Evolutionary conservation across 2,888 invertebrate species (phyloP), one percentile per base, ranked within the genome.

Genomic region (Incurvaria masculella): DNA sequence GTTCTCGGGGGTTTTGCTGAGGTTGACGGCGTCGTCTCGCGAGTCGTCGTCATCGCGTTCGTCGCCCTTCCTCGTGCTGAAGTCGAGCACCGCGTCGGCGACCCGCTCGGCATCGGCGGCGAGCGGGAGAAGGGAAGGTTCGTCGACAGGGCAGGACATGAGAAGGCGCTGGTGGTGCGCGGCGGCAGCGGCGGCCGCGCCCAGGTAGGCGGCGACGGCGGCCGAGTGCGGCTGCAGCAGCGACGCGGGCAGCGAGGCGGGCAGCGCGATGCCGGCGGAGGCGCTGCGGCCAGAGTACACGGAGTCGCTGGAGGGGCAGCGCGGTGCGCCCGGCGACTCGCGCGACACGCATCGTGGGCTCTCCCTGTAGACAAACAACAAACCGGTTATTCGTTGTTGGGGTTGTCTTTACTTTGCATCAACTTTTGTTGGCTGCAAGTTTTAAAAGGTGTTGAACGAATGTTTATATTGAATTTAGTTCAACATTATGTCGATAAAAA

Each of bases 321-420:
- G 84, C 53, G 84, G 86, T 57, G 81, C 83, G 54, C 86, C 86
- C 54, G 86, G 86, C 50, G 91, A 91, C 64, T 91, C 91, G 61
- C 90, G 83, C 49, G 91, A 91, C 57, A 90, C 85, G 73, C 91
- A 91, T 64, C 91, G 84, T 55, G 90, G 89, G 72, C 88, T 89
- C 72, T 91, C 90, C 78, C 91, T 91, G 85, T 17, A 84, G 83
- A 74, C 80, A 79, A 79, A 63, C 60, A 65, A 62, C 55, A 57
- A 55, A 53, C 42, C 49, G 57, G 6, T 21, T 42, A 42, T 20
- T 21, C n/a, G n/a, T n/a, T n/a, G n/a, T n/a, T n/a, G n/a, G n/a
- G n/a, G n/a, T n/a, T n/a, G n/a, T n/a, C n/a, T n/a, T n/a, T n/a
- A n/a, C n/a, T n/a, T n/a, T n/a, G n/a, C n/a, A n/a, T n/a, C n/a